Evolutionary conservation across 64 coral and sea anemone genomes (phyloP).

Genomic region (Exaiptasia diaphana): DNA sequence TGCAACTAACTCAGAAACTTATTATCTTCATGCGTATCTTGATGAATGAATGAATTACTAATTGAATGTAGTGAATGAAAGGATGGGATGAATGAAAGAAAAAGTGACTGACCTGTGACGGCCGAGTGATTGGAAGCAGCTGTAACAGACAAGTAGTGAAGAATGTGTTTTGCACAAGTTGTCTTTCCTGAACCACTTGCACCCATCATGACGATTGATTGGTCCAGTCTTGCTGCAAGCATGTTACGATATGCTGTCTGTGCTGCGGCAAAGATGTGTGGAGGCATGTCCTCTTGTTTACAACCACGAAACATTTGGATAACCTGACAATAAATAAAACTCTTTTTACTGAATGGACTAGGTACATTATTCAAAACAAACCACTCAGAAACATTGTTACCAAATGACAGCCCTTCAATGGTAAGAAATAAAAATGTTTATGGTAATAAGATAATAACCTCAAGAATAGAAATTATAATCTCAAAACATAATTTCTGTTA

Average conservation of each 20-base stretch:
- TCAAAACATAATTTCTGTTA: too few relatives aligned
- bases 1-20: too few relatives aligned
- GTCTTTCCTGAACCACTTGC: constrained; percentile 93
- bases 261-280: constrained; percentile 89
- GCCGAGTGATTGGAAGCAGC: constrained; percentile 77
- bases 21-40: too few relatives aligned
- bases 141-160: constrained; percentile 82
- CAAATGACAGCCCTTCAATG: too few relatives aligned
- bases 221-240: constrained; percentile 86
- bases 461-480: too few relatives aligned
- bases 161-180: constrained; percentile 58
- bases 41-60: too few relatives aligned
- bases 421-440: too few relatives aligned
- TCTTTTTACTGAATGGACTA: too few relatives aligned
- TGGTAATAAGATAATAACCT: too few relatives aligned
- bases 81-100: background rate
- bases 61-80: too few relatives aligned
- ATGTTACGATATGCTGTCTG: constrained; percentile 96
- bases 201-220: constrained; percentile 88
- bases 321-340: constrained; percentile 41
- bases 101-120: constrained; percentile 63
- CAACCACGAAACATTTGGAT: constrained; percentile 99
- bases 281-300: constrained; percentile 99
- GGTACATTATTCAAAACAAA: too few relatives aligned
- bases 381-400: too few relatives aligned